Percentiles rank a stretch among this genome's conserved stretches.
Evolutionary conservation across 1,140 invertebrate species (phyloP).

Genomic region (Luehdorfia chinensis): DNA sequence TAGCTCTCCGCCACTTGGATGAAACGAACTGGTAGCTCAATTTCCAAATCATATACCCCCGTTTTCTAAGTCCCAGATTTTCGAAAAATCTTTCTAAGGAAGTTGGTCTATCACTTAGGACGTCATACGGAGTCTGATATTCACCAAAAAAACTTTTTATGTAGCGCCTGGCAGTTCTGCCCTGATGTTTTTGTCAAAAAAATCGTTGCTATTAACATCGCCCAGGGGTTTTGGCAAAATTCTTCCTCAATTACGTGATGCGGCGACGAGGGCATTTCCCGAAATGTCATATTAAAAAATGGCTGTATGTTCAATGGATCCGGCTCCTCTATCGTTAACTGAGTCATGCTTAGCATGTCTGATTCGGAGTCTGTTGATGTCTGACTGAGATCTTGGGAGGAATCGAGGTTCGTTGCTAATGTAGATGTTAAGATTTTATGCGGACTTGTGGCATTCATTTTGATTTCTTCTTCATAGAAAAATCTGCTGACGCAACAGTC

Average conservation of each 20-base stretch:
- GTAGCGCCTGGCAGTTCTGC: constrained; percentile 61
- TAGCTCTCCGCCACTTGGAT: constrained; percentile 75
- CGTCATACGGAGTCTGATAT: constrained; percentile 69
- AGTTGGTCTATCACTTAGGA: constrained; percentile 55
- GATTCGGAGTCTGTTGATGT: constrained; percentile 41
- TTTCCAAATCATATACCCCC: constrained; percentile 75
- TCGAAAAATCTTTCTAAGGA: constrained; percentile 73
- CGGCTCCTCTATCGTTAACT: constrained; percentile 56
- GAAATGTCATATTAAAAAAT: constrained; percentile 66
- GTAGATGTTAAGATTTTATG: constrained; percentile 21
- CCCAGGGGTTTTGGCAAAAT: constrained; percentile 76
- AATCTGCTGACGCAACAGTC: constrained; percentile 46
- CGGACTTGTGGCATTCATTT: constrained; percentile 20
- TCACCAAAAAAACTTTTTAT: constrained; percentile 73
- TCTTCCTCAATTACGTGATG: constrained; percentile 77
- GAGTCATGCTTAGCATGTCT: constrained; percentile 52
- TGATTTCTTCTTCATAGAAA: constrained; percentile 32
- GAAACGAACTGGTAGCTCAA: constrained; percentile 76
- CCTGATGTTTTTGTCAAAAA: constrained; percentile 78
- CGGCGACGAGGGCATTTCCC: constrained; percentile 70
- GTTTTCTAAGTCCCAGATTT: constrained; percentile 68
- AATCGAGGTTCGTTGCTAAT: constrained; percentile 23
- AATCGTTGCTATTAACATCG: constrained; percentile 76
- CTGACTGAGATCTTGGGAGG: constrained; percentile 43
- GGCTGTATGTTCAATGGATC: constrained; percentile 44